Evolutionary conservation across 2,888 invertebrate species (phyloP).

Genomic region (Caenorhabditis sp.): DNA sequence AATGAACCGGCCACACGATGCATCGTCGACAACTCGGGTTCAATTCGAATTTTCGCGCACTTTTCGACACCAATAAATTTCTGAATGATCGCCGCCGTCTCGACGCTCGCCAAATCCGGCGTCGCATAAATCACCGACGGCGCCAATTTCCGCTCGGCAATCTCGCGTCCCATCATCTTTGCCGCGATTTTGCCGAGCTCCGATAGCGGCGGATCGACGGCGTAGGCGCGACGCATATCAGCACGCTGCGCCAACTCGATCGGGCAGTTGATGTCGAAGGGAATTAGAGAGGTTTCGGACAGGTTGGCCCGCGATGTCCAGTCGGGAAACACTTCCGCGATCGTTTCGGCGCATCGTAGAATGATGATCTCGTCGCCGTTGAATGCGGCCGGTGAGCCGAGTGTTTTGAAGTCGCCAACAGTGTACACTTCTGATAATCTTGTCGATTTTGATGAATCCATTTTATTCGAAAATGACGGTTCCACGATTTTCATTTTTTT

Average conservation of each 20-base stretch:
- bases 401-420: slow-evolving; percentile 29
- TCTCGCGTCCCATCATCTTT: slow-evolving; percentile 44
- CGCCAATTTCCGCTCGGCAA: slow-evolving; percentile 28
- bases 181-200: slow-evolving; percentile 43
- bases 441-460: slow-evolving; percentile 19
- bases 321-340: slow-evolving; percentile 47
- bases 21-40: slow-evolving; percentile 37
- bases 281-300: slow-evolving; percentile 24
- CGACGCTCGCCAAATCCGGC: slow-evolving; percentile 46
- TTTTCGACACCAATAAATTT: slow-evolving; percentile 14
- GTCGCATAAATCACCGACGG: slow-evolving; percentile 38
- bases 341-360: slow-evolving; percentile 38
- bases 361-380: slow-evolving; percentile 37
- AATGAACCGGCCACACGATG: slow-evolving; percentile 21
- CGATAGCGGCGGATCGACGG: slow-evolving; percentile 44
- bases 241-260: slow-evolving; percentile 39
- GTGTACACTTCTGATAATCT: slow-evolving; percentile 22
- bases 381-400: slow-evolving; percentile 26
- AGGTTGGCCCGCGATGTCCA: slow-evolving; percentile 37
- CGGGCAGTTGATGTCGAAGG: slow-evolving; percentile 51
- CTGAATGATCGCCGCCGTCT: slow-evolving; percentile 42
- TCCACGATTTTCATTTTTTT: neutral
- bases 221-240: slow-evolving; percentile 33
- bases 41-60: slow-evolving; percentile 32
- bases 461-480: neutral